These are phyloP conservation scores for Gymnoscelis rufifasciata DNA, from an alignment of 2,888 invertebrate genomes.

Conservation along the genomic window DNA sequence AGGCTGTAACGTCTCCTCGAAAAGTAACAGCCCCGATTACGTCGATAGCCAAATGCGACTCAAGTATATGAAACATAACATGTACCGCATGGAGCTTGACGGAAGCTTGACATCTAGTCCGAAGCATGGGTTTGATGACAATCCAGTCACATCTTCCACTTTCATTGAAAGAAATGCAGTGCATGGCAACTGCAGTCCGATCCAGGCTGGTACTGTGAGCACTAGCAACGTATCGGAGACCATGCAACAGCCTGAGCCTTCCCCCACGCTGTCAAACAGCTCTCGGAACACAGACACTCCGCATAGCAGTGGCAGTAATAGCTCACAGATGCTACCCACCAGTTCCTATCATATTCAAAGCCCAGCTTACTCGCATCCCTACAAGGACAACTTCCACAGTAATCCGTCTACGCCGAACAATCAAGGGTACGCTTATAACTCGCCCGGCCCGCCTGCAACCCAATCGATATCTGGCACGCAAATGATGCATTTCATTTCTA, in stretches of 20 bases:
- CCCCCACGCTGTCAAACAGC: conserved; percentile 79
- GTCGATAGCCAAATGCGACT: conserved; percentile 57
- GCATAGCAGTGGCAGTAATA: conserved; percentile 58
- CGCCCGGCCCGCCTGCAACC: conserved; percentile 58
- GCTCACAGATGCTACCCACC: conserved; percentile 54
- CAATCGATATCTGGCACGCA: conserved; percentile 62
- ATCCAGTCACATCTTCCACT: conserved; percentile 84
- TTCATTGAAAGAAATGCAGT: conserved; percentile 79
- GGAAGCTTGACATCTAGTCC: conserved; percentile 78
- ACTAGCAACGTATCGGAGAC: conserved; percentile 88
- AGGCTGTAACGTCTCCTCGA: conserved; percentile 69
- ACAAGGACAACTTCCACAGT: conserved; percentile 55
- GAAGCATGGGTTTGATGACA: conserved; percentile 74
- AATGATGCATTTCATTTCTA: conserved; percentile 75
- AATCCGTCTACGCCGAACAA: conserved; percentile 61
- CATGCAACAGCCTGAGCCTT: conserved; percentile 75
- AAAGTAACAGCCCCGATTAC: conserved; percentile 61
- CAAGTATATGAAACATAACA: conserved; percentile 63
- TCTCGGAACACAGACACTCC: conserved; percentile 73
- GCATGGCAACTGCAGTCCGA: conserved; percentile 84
- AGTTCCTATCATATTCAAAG: conserved; percentile 67
- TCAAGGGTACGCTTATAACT: conserved; percentile 56
- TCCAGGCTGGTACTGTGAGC: conserved; percentile 91
- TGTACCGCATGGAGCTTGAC: conserved; percentile 70
- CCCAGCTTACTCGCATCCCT: conserved; percentile 73